These are phyloP conservation scores for Drosophila erecta DNA, from an alignment of 1,140 invertebrate genomes.

Conservation along the genomic window DNA sequence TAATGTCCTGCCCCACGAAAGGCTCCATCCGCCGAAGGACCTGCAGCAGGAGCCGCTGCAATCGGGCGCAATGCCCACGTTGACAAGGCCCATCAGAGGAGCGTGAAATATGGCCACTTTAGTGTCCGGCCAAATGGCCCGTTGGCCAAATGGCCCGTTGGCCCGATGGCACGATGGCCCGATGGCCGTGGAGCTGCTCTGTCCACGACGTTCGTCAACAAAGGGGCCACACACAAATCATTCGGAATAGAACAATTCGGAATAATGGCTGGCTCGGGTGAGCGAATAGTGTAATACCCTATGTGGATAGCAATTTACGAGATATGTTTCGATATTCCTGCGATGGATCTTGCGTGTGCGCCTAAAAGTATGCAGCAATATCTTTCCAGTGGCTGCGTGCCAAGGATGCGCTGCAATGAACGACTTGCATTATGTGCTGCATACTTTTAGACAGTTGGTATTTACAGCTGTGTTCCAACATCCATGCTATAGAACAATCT, in stretches of 20 bases:
- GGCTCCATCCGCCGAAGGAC: background rate
- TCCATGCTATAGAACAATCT: too few relatives aligned
- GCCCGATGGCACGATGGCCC: background rate
- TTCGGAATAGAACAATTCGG: slow-evolving; percentile 34
- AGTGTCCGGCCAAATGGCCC: slow-evolving; percentile 48
- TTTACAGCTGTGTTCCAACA: too few relatives aligned
- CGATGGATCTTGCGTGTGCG: too few relatives aligned
- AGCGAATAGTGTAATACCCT: background rate
- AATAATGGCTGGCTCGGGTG: slow-evolving; percentile 1
- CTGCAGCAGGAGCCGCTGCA: background rate
- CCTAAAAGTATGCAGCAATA: too few relatives aligned
- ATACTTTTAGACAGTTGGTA: too few relatives aligned
- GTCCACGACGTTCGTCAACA: slow-evolving; percentile 42
- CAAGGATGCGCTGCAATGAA: too few relatives aligned
- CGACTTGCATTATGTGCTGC: too few relatives aligned
- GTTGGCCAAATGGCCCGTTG: slow-evolving; percentile 28
- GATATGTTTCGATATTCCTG: too few relatives aligned
- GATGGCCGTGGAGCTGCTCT: slow-evolving; percentile 26
- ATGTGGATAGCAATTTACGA: background rate
- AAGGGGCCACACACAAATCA: slow-evolving; percentile 54
- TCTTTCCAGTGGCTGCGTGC: too few relatives aligned
- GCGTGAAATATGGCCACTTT: slow-evolving; percentile 64
- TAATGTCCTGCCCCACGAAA: slow-evolving; percentile 40
- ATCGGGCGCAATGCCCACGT: slow-evolving; percentile 20
- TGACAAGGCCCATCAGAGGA: slow-evolving; percentile 68